Base-by-base conservation (phyloP, 2,888 invertebrate genomes). In the Apodemia mormo region DNA sequence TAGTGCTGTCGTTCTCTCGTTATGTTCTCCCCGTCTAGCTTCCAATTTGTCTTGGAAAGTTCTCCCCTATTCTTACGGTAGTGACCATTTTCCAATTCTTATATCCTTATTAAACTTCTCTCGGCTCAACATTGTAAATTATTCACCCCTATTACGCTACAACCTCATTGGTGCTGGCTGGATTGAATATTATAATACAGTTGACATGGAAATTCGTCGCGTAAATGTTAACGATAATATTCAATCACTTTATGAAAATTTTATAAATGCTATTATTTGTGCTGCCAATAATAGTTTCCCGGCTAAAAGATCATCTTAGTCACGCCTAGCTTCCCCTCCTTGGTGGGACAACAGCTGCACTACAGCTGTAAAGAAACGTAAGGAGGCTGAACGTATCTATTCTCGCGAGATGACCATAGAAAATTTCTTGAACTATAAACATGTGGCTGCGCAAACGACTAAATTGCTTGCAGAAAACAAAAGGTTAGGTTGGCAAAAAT, bases 31-130 rank as follows among this genome's bases (percentile, higher is more conserved):
- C 5, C 40, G 5, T 1, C 7, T 40, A 2, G 40, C 40, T 40
- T 40, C 40, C 40, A 40, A 40, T 4, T 7, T 40, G 4, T 40
- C 40, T 40, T 40, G 40, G 40, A 40, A 40, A 7, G 40, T 40
- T 40, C 40, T 40, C 40, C 40, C 40, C 40, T n/a, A 33, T 2
- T 58, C 74, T 1, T 68, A 70, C 71, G 74, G 75, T 0, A 76
- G 75, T 68, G 76, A 76, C 64, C 76, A 78, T 52, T 76, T 72
- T 29, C 75, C 73, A 9, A 78, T 76, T 22, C 0, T 74, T 0
- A 54, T 75, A 40, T 40, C 40, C 22, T 22, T 40, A 7, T 7
- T 40, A 40, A 40, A 40, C 1, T 6, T 7, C 7, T 4, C 40
- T 6, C 40, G 5, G 4, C 0, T 7, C 4, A 40, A 40, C 4